These are phyloP conservation scores for Coptodon bakossiorum DNA, from an alignment of 2,113 vertebrate species.

Conservation along the genomic window DNA sequence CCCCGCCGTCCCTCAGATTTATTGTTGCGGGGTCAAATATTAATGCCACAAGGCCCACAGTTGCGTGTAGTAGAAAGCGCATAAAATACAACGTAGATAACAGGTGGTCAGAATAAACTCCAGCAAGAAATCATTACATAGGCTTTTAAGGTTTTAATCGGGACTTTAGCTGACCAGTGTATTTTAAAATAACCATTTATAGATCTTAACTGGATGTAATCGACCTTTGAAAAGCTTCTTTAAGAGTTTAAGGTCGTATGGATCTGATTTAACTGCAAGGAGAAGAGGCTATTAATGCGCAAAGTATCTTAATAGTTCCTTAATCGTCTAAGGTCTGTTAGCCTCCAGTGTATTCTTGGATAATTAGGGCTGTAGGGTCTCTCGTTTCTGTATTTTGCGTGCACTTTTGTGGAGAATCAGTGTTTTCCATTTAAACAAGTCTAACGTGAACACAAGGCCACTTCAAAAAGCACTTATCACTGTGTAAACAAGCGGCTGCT, in stretches of 20 bases:
- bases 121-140: background rate
- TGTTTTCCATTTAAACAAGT: background rate
- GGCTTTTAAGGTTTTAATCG: background rate
- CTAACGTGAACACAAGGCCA: background rate
- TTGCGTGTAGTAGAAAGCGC: background rate
- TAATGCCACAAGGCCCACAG: background rate
- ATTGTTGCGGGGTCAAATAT: background rate
- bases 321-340: background rate
- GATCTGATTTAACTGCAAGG: background rate
- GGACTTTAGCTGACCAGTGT: background rate
- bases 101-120: background rate
- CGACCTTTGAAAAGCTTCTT: background rate
- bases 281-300: background rate
- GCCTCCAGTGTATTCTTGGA: background rate
- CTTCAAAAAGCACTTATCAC: constrained; percentile 27
- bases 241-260: background rate
- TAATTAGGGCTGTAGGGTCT: background rate
- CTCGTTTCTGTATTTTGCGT: background rate
- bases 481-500: constrained; percentile 20
- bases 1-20: background rate
- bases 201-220: background rate
- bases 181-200: background rate
- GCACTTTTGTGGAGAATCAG: background rate
- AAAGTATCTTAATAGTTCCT: background rate
- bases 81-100: background rate